Evolutionary conservation across 2,888 invertebrate species (phyloP).

Genomic region (Spisula solida): DNA sequence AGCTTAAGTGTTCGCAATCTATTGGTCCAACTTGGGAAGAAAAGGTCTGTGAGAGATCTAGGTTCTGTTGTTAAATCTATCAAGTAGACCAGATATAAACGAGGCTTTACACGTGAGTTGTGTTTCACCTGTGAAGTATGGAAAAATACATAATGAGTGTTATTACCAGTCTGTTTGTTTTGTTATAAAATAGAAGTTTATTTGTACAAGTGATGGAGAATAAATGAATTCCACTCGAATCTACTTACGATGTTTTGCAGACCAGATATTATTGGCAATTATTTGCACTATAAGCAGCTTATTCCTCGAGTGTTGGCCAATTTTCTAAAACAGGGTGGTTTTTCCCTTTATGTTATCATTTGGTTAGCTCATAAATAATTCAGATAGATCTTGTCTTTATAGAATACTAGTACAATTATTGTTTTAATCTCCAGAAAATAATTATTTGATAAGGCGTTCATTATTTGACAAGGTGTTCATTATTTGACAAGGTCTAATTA

Average conservation of each 20-base stretch:
- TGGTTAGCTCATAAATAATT: slow-evolving; percentile 8
- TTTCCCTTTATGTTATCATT: not conserved
- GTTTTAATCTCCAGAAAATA: not conserved
- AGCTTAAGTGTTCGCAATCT: too few species aligned
- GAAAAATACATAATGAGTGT: not conserved
- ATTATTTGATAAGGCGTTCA: not conserved
- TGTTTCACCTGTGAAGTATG: not conserved
- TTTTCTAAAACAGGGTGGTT: not conserved
- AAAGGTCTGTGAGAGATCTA: too few species aligned
- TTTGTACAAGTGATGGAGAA: not conserved
- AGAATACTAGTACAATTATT: not conserved
- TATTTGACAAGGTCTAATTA: not conserved
- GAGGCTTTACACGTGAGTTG: not conserved
- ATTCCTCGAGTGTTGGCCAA: not conserved
- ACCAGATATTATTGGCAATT: slow-evolving; percentile 13
- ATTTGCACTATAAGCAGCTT: not conserved
- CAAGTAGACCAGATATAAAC: too few species aligned
- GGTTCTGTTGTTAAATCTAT: too few species aligned
- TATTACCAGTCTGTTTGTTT: not conserved
- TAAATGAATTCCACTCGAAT: not conserved
- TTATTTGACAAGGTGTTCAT: not conserved
- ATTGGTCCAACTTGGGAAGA: too few species aligned
- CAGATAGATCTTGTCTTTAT: slow-evolving; percentile 14
- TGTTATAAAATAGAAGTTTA: not conserved
- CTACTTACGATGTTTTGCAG: not conserved